phyloP scores from a whole-genome alignment of 2,888 invertebrate genomes.

The Cataglyphis livida region DNA sequence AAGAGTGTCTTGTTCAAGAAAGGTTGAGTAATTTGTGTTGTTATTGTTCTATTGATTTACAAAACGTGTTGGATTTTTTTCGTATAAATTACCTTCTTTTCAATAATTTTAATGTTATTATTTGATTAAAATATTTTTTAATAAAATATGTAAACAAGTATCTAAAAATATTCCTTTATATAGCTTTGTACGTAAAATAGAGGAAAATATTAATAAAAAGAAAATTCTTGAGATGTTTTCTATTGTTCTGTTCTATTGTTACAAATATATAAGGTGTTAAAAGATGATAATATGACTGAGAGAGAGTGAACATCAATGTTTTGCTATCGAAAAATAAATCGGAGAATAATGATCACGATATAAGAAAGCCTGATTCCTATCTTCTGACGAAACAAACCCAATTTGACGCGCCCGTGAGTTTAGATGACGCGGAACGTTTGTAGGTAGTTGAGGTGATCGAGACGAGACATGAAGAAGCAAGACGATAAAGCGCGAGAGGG shows the following conservation, averaged over 20 bases:
- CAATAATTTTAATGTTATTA: neutral
- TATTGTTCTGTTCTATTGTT: neutral
- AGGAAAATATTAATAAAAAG: neutral
- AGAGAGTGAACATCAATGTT: neutral
- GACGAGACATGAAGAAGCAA: slow-evolving; percentile 59
- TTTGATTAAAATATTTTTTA: neutral
- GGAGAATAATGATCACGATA: slow-evolving; percentile 18
- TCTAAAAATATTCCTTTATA: neutral
- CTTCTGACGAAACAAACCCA: slow-evolving; percentile 39
- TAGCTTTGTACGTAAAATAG: neutral
- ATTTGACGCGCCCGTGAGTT: slow-evolving; percentile 46
- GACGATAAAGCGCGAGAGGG: slow-evolving; percentile 56
- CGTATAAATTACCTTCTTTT: neutral
- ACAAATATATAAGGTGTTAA: neutral
- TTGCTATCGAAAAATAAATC: neutral
- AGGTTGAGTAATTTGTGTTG: slow-evolving; percentile 64
- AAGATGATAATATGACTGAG: neutral
- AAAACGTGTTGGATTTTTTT: neutral
- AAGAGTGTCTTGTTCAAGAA: slow-evolving; percentile 59
- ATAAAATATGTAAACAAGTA: neutral
- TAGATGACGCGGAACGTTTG: slow-evolving; percentile 61
- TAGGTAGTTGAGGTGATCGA: slow-evolving; percentile 68
- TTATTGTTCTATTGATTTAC: slow-evolving; percentile 35
- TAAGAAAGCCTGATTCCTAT: neutral
- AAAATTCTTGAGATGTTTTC: neutral